phyloP scores from a whole-genome alignment of 2,797 vertebrate genomes.

The Chrysocyon brachyurus region DNA sequence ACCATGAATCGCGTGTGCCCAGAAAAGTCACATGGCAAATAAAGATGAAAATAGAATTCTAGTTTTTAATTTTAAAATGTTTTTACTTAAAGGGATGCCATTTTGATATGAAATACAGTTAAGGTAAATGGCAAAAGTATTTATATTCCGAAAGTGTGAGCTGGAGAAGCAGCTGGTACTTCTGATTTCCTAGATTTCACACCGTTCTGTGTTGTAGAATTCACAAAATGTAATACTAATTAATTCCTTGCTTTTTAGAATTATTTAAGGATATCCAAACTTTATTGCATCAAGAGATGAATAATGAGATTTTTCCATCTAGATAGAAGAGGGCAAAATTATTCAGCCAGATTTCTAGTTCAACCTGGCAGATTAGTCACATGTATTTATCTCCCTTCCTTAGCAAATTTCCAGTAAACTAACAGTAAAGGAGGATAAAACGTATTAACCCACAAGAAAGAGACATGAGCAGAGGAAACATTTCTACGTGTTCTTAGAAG shows the following conservation, averaged over 20 bases:
- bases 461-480: not conserved
- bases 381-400: not conserved
- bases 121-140: constrained; percentile 66
- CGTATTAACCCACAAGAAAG: not conserved
- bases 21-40: constrained; percentile 80
- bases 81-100: constrained; percentile 76
- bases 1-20: constrained; percentile 77
- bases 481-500: not conserved
- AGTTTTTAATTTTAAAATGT: constrained; percentile 74
- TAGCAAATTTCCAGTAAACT: not conserved
- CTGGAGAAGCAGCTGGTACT: constrained; percentile 27
- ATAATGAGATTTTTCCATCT: constrained; percentile 21
- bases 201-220: constrained; percentile 21
- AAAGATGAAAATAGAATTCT: constrained; percentile 74
- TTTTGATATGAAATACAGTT: constrained; percentile 46
- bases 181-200: constrained; percentile 65
- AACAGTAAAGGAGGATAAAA: not conserved
- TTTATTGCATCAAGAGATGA: not conserved
- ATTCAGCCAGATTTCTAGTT: constrained; percentile 28
- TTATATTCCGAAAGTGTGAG: constrained; percentile 54
- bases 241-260: constrained; percentile 49
- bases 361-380: not conserved
- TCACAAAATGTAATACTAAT: constrained; percentile 58
- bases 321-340: constrained; percentile 10
- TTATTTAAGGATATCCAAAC: not conserved